These are phyloP conservation scores for Drosophila orena DNA, from an alignment of 1,140 invertebrate genomes.

Conservation along the genomic window DNA sequence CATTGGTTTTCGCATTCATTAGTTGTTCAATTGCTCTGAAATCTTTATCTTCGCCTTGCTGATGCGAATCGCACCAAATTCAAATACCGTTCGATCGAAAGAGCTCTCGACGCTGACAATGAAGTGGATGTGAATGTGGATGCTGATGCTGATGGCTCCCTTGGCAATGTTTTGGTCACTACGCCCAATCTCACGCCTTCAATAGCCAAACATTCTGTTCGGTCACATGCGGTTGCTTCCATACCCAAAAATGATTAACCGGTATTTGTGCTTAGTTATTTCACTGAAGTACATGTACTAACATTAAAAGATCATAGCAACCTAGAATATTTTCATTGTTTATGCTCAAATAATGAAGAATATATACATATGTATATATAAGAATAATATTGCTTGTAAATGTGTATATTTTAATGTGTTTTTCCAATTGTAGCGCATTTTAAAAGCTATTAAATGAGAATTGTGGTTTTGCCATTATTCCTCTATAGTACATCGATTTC, in stretches of 20 bases:
- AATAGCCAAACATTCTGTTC: slow-evolving; percentile 4
- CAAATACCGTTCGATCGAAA: slow-evolving; percentile 28
- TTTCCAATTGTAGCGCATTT: not conserved
- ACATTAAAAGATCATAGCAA: too few species aligned
- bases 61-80: slow-evolving; percentile 10
- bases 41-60: slow-evolving; percentile 3
- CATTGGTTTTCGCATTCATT: not conserved
- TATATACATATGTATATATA: too few species aligned
- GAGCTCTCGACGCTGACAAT: slow-evolving; percentile 7
- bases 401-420: slow-evolving; percentile 2
- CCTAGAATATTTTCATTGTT: too few species aligned
- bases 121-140: slow-evolving; percentile 2
- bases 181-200: not conserved
- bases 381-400: not conserved
- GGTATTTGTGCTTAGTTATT: not conserved
- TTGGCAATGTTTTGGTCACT: slow-evolving; percentile 26
- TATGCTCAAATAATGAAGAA: too few species aligned
- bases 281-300: too few species aligned
- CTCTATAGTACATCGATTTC: too few species aligned
- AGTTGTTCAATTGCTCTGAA: slow-evolving; percentile 8
- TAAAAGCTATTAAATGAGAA: too few species aligned
- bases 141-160: slow-evolving; percentile 19
- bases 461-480: too few species aligned
- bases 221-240: slow-evolving; percentile 38
- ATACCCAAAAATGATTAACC: not conserved